Evolutionary conservation across 2,888 invertebrate genomes (phyloP), one percentile per base, ranked within the genome.

Genomic region (Brenthis ino): DNA sequence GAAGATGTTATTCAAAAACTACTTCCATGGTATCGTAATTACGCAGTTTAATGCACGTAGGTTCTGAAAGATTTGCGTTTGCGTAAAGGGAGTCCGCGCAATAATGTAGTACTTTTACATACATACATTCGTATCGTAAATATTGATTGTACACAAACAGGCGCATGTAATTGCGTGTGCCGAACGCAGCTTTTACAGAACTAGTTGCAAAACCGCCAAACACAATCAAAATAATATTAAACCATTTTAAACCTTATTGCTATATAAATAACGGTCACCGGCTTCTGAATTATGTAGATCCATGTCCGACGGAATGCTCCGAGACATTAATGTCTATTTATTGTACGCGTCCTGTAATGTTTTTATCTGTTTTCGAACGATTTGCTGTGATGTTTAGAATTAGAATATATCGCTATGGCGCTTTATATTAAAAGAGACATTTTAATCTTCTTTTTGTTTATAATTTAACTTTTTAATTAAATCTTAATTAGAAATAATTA

Each of bases 271-370:
- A 67, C 60, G 60, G 48, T 50, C 54, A 37, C 28, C 61, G 16
- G 64, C 60, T 47, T 24, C 64, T 64, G 57, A 68, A 65, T 61
- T 63, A 66, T 57, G 50, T 61, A 53, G 57, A 57, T 48, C 67
- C 43, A 60, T 47, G 70, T 65, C 66, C 68, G 68, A 60, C 91
- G 91, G 91, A 91, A 91, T 90, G 87, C 88, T 85, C 79, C 83
- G 80, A 85, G 91, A 91, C 91, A 87, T 88, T 91, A 91, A 91
- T 92, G 91, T 93, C 89, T 92, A 93, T 92, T 93, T 93, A 93
- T 93, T 91, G 91, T 85, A 86, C 85, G 88, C 87, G 86, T 82
- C 85, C 85, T 84, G 88, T 92, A 92, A 91, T 92, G 91, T 93
- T 93, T 92, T 92, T 92, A 92, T 92, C 77, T 82, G 82, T 80